phyloP scores from a whole-genome alignment of 2,113 vertebrate species.

The Orientallactaga bullata region DNA sequence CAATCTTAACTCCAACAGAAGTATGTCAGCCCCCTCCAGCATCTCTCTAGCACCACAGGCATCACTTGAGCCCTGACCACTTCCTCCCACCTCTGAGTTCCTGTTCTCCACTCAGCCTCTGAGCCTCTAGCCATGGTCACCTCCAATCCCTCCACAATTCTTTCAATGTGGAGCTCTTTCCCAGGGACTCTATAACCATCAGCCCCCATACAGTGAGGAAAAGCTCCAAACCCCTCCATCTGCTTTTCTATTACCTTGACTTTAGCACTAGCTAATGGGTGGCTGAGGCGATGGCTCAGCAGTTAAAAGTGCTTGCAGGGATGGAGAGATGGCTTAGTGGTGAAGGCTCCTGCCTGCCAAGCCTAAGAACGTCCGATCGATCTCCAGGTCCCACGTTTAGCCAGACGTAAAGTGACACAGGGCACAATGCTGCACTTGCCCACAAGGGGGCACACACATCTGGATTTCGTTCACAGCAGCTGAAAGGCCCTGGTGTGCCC shows the following conservation, averaged over 20 bases:
- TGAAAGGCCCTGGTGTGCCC: too few relatives aligned
- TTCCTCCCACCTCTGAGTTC: not conserved
- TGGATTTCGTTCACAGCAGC: too few relatives aligned
- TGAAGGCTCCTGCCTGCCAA: too few relatives aligned
- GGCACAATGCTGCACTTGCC: too few relatives aligned
- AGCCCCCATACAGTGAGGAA: not conserved
- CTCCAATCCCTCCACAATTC: fast-evolving
- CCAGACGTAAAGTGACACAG: too few relatives aligned
- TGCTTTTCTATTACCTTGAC: not conserved
- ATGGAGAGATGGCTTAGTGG: too few relatives aligned
- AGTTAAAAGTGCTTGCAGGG: too few relatives aligned
- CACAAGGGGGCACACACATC: too few relatives aligned
- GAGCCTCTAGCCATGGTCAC: not conserved
- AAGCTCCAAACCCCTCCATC: not conserved
- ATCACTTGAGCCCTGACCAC: not conserved
- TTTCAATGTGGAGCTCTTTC: not conserved
- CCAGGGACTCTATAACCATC: fast-evolving
- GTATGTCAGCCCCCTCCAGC: not conserved
- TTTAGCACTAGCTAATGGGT: not conserved
- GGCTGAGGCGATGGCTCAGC: too few relatives aligned
- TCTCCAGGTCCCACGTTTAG: too few relatives aligned
- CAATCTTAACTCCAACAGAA: not conserved
- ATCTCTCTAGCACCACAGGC: not conserved
- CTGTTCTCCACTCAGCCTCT: too few relatives aligned
- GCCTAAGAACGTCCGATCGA: too few relatives aligned